These are phyloP conservation scores for Pristiophorus japonicus DNA, from an alignment of 2,113 vertebrate species.

Conservation along the genomic window DNA sequence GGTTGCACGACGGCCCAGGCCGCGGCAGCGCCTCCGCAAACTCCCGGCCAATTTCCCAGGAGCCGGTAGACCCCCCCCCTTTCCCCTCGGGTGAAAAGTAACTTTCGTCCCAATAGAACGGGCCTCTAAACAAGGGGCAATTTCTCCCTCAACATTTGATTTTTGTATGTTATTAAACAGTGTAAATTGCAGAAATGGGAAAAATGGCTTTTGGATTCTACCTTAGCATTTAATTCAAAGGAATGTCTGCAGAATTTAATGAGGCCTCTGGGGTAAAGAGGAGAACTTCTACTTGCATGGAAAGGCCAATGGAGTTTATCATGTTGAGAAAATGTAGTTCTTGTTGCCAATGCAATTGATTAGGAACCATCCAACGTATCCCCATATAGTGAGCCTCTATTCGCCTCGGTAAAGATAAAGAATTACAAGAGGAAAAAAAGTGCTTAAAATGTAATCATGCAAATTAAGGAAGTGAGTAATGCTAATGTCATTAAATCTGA, in stretches of 20 bases:
- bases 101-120: too few relatives aligned
- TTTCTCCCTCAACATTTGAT: too few relatives aligned
- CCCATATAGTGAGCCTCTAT: not conserved
- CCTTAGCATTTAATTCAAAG: not conserved
- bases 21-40: too few relatives aligned
- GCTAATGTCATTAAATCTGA: not conserved
- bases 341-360: not conserved
- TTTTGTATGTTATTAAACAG: too few relatives aligned
- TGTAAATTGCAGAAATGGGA: not conserved
- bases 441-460: not conserved
- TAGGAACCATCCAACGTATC: not conserved
- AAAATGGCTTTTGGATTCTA: not conserved
- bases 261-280: slow-evolving; percentile 14
- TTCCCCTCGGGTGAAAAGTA: too few relatives aligned
- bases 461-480: not conserved
- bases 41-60: too few relatives aligned
- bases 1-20: too few relatives aligned
- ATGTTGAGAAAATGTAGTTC: not conserved
- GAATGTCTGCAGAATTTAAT: not conserved
- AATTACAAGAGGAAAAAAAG: not conserved
- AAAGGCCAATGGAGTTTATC: not conserved
- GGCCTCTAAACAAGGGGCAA: too few relatives aligned
- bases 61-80: too few relatives aligned
- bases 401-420: not conserved
- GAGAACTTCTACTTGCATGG: not conserved